A percentile compares a stretch with the other conserved stretches of the same genome.
These are phyloP conservation scores for silkworm (Bombyx mori) DNA, from an alignment of 1,140 invertebrate genomes.

Conservation along the genomic window DNA sequence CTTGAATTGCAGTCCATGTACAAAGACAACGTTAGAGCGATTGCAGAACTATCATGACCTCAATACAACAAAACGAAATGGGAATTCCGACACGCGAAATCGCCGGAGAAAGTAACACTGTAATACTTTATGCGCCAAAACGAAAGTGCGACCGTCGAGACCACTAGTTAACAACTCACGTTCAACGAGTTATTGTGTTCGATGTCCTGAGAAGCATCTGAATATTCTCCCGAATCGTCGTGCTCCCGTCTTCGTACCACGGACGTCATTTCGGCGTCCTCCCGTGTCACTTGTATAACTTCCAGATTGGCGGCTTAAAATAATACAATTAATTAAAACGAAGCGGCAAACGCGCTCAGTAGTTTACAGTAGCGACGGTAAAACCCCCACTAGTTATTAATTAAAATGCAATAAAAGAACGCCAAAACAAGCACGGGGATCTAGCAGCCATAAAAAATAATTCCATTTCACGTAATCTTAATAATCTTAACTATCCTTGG, in stretches of 20 bases:
- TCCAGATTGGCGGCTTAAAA: constrained; percentile 53
- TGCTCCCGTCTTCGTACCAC: constrained; percentile 57
- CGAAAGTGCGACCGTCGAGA: constrained; percentile 39
- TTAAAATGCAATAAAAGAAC: constrained; percentile 56
- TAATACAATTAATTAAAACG: constrained; percentile 26
- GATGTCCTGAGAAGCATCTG: constrained; percentile 64
- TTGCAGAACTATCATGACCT: constrained; percentile 56
- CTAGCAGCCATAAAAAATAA: constrained; percentile 54
- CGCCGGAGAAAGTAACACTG: constrained; percentile 57
- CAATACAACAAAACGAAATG: constrained; percentile 66
- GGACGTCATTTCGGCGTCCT: constrained; percentile 64
- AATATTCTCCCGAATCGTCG: constrained; percentile 64
- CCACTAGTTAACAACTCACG: constrained; percentile 37
- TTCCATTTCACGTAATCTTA: constrained; percentile 26
- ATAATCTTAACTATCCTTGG: no score
- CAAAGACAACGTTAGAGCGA: constrained; percentile 37
- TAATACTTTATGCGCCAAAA: constrained; percentile 58
- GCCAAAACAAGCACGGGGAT: constrained; percentile 60
- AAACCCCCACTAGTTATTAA: constrained; percentile 47
- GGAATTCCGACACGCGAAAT: constrained; percentile 61
- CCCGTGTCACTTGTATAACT: constrained; percentile 52
- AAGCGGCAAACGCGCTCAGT: constrained; percentile 17
- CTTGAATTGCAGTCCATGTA: constrained; percentile 42
- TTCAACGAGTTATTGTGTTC: constrained; percentile 60
- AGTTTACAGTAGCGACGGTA: constrained; percentile 16